Evolutionary conservation across 37 sponge, comb jelly and placozoan genomes (phyloP), one percentile per base, ranked within the genome.

Genomic region (Chondrosia reniformis): DNA sequence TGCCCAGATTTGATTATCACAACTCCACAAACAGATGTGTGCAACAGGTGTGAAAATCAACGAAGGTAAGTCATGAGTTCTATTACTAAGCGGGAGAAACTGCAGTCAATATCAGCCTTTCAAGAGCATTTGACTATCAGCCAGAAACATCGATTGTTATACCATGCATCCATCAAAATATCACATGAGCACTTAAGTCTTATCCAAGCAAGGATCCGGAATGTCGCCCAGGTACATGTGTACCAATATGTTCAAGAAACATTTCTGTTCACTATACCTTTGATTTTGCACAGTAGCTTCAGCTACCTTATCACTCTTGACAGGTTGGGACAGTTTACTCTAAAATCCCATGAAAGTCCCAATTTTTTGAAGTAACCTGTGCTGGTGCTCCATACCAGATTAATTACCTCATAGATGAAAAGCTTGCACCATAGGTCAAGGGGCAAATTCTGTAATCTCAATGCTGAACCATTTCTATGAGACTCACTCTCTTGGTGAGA

Each of bases 21-120:
- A 61, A 81, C 73, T 64, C 62, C 73, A 8, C 62, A 61, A 24
- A 73, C 71, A 17, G 74, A 81, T 22, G 74, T 81, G 28, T 81
- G 81, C 56, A 44, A 67, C 19, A 55, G 9, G 31, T 82, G 83
- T 61, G 76, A 82, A 58, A n/a, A 36, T 1, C 57, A 61, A 19
- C 57, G 74, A 21, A 7, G 28, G 6, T 62, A 61, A 0, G 33
- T 75, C 43, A 82, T 69, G 59, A 49, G 24, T 33, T 74, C 76
- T 22, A 45, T 66, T 36, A 45, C 52, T 61, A 65, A 82, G 58
- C 61, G 73, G 9, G 81, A 81, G 21, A 74, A 82, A 42, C 27
- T 75, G 24, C 22, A 41, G 19, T 15, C 73, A 52, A 82, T 76
- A 43, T 13, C 63, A 4, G 75, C 24, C 3, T 82, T 82, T 52